Conservation (phyloP, 2,888 invertebrate species). For the Archips crataeganus region DNA sequence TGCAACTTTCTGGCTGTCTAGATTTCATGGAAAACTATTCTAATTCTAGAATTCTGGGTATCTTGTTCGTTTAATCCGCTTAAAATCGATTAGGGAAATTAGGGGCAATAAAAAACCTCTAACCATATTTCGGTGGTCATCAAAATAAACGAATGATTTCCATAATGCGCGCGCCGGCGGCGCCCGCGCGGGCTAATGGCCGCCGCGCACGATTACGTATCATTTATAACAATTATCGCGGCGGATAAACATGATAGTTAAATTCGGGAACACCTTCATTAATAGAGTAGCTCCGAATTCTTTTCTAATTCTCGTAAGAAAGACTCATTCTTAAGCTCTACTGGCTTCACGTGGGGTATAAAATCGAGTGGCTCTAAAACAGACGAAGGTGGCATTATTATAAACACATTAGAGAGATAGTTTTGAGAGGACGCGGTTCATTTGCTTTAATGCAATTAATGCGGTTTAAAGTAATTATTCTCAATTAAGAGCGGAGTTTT, state of each 20-base stretch:
- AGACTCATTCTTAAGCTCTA: constrained; percentile 1
- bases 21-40: not conserved
- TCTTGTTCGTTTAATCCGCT: constrained; percentile 5
- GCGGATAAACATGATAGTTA: constrained; percentile 41
- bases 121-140: constrained; percentile 28
- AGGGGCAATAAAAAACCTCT: constrained; percentile 30
- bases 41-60: not conserved
- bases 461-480: constrained; percentile 29
- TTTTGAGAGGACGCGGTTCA: constrained; percentile 21
- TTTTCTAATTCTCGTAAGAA: not conserved
- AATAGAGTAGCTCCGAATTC: constrained; percentile 40
- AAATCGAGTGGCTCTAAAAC: not conserved
- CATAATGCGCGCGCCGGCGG: constrained; percentile 53
- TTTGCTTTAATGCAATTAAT: constrained; percentile 33
- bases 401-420: constrained; percentile 40
- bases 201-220: constrained; percentile 31
- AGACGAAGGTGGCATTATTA: constrained; percentile 31
- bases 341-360: constrained; percentile 6
- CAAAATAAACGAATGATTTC: constrained; percentile 56
- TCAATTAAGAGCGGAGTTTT: constrained; percentile 37
- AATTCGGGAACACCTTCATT: constrained; percentile 42
- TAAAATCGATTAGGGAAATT: constrained; percentile 33
- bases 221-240: constrained; percentile 43
- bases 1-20: no score
- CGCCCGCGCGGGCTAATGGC: constrained; percentile 26